Base-by-base conservation (phyloP, 2,113 vertebrate species). In the Dicrurus megarhynchus region DNA sequence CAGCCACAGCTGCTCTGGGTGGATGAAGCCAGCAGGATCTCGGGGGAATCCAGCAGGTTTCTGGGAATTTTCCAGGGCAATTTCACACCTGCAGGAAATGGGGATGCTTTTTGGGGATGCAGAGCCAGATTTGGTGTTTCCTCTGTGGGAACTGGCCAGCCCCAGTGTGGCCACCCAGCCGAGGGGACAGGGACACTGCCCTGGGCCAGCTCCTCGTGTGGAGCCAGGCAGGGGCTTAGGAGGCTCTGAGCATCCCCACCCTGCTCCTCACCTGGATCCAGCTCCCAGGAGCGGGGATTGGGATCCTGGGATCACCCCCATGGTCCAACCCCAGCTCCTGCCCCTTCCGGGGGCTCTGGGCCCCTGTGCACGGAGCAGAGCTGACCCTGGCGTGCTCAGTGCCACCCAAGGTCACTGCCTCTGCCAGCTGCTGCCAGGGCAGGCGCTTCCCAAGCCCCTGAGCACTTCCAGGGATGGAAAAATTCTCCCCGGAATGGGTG, bases 131-230 rank as follows among this genome's bases (percentile, higher is more conserved):
- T 5, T 22, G 1, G 11, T 2, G 26, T 7, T 56, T 76, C 14
- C 55, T 50, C 55, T 14, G 49, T 74, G 27, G 1, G 3, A 32
- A 16, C 8, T 22, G 11, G 11, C 44, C 22, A 6, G 14, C 4
- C 46, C 5, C 14, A 42, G 60, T 4, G 42, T 14, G 60, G n/a
- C 13, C 22, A 27, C 8, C 11, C 70, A 39, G 46, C 46, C 71
- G 7, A 26, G 39, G 39, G 81, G 22, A 33, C 49, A 33, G 68
- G 44, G 64, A 35, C 4, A 13, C 35, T 2, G 6, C 61, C 47
- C 53, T 17, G 10, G 37, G 19, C 39, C 70, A 65, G 33, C 46
- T 37, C 21, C 79, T 65, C 1, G 0, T 52, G 46, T 0, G 3
- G 33, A 65, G 64, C 71, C 46, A 50, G 46, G 64, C 30, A 65